These are phyloP conservation scores for Turdus rufiventris DNA, from an alignment of 2,113 vertebrate genomes.

Conservation along the genomic window DNA sequence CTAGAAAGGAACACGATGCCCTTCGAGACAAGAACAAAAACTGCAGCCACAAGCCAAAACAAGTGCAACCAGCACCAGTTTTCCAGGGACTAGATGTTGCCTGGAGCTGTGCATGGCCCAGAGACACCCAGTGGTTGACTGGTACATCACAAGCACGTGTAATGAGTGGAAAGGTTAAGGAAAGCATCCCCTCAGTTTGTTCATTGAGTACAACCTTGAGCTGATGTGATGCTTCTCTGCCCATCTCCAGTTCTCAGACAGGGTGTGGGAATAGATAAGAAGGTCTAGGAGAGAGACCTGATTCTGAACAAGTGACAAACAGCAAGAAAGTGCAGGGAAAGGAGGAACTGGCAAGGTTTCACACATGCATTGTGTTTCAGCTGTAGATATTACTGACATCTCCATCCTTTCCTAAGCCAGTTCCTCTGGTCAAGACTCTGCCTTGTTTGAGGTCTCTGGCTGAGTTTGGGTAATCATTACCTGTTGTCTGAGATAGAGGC, in stretches of 20 bases:
- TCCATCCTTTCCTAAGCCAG: background rate
- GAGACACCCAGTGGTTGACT: conserved; percentile 3
- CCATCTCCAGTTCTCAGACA: background rate
- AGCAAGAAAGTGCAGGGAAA: background rate
- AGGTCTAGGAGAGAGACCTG: background rate
- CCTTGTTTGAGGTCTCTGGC: background rate
- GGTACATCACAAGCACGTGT: background rate
- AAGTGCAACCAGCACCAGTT: background rate
- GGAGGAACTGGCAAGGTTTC: background rate
- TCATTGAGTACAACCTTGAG: background rate
- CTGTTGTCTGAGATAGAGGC: background rate
- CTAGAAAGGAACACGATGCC: background rate
- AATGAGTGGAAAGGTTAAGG: background rate
- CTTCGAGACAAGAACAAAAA: background rate
- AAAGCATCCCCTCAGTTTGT: background rate
- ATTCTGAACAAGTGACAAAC: background rate
- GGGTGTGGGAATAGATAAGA: background rate
- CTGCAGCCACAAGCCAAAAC: background rate
- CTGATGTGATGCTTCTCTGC: background rate
- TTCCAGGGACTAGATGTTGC: background rate
- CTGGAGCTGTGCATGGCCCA: background rate
- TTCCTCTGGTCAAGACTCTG: background rate
- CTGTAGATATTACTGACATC: fast-evolving
- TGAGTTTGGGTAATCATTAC: background rate
- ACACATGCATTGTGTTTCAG: background rate